phyloP scores from a whole-genome alignment of 2,113 vertebrate genomes.

The Xiphias gladius region DNA sequence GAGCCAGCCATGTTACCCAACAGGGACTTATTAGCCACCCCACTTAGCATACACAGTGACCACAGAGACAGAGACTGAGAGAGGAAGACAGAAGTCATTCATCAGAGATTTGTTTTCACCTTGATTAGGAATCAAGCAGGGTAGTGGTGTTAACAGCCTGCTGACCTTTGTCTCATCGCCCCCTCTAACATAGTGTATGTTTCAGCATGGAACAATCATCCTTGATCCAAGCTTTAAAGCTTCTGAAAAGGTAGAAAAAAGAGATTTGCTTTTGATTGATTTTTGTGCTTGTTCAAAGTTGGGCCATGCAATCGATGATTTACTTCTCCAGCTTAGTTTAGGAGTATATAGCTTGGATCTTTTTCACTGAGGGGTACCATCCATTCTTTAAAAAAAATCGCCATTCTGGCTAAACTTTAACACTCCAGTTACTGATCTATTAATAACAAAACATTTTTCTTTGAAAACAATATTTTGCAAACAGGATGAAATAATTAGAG shows the following conservation, averaged over 20 bases:
- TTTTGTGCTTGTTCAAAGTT: constrained; percentile 56
- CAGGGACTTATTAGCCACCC: constrained; percentile 60
- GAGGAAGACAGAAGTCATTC: constrained; percentile 31
- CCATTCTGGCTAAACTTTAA: background rate
- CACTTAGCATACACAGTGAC: constrained; percentile 60
- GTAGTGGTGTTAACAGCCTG: constrained; percentile 48
- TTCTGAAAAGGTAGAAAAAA: constrained; percentile 38
- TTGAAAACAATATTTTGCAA: background rate
- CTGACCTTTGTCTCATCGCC: constrained; percentile 50
- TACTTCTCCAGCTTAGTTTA: constrained; percentile 27
- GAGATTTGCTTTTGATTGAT: constrained; percentile 62
- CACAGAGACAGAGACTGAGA: constrained; percentile 32
- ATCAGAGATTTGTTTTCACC: constrained; percentile 62
- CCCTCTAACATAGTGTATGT: constrained; percentile 35
- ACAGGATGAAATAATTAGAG: background rate
- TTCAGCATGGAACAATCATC: constrained; percentile 39
- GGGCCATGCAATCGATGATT: constrained; percentile 53
- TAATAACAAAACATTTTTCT: background rate
- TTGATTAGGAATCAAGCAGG: constrained; percentile 58
- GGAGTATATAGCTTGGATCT: background rate
- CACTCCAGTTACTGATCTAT: background rate
- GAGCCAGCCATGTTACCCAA: constrained; percentile 51
- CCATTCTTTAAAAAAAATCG: background rate
- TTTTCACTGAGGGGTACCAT: background rate
- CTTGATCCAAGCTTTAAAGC: constrained; percentile 14